Evolutionary conservation across 1,140 invertebrate genomes (phyloP).

Genomic region (Pseudomyrmex pallidus): DNA sequence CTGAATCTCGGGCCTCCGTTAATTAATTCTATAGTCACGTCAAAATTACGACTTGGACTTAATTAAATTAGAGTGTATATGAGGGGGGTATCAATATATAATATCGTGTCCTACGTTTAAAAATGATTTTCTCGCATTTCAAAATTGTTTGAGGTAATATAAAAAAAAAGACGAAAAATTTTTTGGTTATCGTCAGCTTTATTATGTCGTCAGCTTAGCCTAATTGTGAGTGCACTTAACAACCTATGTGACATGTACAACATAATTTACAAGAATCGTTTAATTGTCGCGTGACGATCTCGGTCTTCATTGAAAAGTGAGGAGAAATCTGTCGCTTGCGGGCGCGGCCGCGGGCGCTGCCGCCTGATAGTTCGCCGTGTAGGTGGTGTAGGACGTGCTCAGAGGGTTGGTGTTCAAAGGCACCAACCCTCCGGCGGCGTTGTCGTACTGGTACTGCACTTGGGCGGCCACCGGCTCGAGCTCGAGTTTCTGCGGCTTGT

Average conservation of each 20-base stretch:
- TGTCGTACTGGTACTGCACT: conserved; percentile 79
- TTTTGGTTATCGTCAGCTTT: conserved; percentile 40
- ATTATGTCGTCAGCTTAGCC: conserved; percentile 47
- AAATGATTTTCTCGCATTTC: no score
- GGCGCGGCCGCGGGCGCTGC: conserved; percentile 35
- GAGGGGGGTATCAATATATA: no score
- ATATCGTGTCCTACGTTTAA: no score
- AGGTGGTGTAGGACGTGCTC: conserved; percentile 74
- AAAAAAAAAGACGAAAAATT: background rate
- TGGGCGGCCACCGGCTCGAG: conserved; percentile 77
- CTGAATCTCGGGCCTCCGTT: no score
- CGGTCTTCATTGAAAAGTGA: conserved; percentile 69
- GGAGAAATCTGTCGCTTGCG: conserved; percentile 77
- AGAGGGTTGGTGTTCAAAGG: conserved; percentile 65
- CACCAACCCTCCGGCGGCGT: conserved; percentile 68
- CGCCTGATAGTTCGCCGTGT: conserved; percentile 77
- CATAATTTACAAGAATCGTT: background rate
- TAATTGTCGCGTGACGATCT: background rate
- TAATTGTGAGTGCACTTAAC: conserved; percentile 8
- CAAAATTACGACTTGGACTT: no score
- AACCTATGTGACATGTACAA: conserved; percentile 36
- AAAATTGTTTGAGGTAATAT: no score
- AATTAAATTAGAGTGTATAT: no score
- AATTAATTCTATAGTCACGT: no score
- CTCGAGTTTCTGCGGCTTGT: conserved; percentile 71